A percentile compares a stretch with the other conserved stretches of the same genome.
These are phyloP conservation scores for Takifugu rubripes DNA, from an alignment of 2,797 vertebrate species.

Conservation along the genomic window DNA sequence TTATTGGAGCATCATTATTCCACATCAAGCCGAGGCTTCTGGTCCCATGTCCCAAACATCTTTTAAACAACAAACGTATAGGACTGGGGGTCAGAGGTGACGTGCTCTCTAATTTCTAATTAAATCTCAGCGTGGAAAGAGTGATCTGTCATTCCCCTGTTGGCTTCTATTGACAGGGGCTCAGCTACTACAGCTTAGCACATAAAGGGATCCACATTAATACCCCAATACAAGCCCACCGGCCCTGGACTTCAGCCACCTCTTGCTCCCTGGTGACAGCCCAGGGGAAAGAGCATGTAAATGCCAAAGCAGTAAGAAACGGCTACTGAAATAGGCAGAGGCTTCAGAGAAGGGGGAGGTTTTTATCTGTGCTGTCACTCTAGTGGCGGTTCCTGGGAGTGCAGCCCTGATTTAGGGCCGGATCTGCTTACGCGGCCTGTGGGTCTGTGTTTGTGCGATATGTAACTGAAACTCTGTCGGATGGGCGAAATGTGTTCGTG, in stretches of 20 bases:
- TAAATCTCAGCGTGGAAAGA: constrained; percentile 66
- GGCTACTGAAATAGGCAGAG: constrained; percentile 35
- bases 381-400: constrained; percentile 51
- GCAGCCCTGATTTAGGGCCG: constrained; percentile 36
- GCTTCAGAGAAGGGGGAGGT: constrained; percentile 12
- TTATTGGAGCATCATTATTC: constrained; percentile 38
- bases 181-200: constrained; percentile 41
- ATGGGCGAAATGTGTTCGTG: constrained; percentile 32
- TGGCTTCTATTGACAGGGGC: constrained; percentile 48
- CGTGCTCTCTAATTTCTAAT: constrained; percentile 62
- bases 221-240: constrained; percentile 22
- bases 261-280: constrained; percentile 44
- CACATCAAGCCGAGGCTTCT: constrained; percentile 12
- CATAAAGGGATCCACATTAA: constrained; percentile 34
- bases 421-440: constrained; percentile 46
- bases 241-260: constrained; percentile 33
- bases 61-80: constrained; percentile 21
- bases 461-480: constrained; percentile 48
- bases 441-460: constrained; percentile 39
- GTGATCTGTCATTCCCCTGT: constrained; percentile 62
- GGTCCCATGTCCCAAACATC: constrained; percentile 38
- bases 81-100: constrained; percentile 64
- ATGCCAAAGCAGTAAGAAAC: constrained; percentile 50
- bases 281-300: constrained; percentile 59
- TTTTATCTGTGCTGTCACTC: constrained; percentile 30